A percentile compares a stretch with the other conserved stretches of the same genome.
Conservation (phyloP, 2,113 vertebrate species). For the Acrocephalus kingi region DNA sequence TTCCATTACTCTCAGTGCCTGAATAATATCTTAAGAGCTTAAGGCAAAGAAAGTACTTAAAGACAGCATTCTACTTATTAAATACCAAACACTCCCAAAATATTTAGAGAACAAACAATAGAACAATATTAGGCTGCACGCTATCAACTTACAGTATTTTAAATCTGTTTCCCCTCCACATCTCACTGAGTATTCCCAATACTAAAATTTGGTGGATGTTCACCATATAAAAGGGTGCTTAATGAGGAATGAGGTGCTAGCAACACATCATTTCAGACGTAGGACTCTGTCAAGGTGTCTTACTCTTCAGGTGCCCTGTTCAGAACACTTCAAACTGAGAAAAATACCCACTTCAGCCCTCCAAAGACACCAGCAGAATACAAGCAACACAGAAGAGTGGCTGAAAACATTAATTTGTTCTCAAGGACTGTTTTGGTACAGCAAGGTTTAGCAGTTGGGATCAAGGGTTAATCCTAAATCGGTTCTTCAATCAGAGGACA, state of each 20-base stretch:
- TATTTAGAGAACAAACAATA: neutral
- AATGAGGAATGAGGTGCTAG: neutral
- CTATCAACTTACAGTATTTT: neutral
- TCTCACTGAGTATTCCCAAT: neutral
- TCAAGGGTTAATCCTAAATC: slow-evolving; percentile 23
- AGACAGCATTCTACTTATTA: neutral
- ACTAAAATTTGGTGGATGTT: neutral
- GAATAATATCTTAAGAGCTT: neutral
- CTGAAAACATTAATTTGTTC: neutral
- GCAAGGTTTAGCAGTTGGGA: neutral
- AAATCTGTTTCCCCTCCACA: neutral
- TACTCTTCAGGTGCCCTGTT: neutral
- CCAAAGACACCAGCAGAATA: neutral
- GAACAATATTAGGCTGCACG: neutral
- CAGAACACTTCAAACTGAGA: neutral
- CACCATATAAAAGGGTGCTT: neutral
- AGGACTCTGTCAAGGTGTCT: neutral
- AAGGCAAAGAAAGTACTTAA: neutral
- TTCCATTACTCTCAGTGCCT: neutral
- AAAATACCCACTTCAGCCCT: neutral
- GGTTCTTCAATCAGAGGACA: slow-evolving; percentile 14
- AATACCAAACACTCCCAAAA: neutral
- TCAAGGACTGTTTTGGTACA: neutral
- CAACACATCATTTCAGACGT: neutral
- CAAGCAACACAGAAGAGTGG: neutral